phyloP scores from a whole-genome alignment of 1,140 invertebrate species.

The Tyrophagus putrescentiae region DNA sequence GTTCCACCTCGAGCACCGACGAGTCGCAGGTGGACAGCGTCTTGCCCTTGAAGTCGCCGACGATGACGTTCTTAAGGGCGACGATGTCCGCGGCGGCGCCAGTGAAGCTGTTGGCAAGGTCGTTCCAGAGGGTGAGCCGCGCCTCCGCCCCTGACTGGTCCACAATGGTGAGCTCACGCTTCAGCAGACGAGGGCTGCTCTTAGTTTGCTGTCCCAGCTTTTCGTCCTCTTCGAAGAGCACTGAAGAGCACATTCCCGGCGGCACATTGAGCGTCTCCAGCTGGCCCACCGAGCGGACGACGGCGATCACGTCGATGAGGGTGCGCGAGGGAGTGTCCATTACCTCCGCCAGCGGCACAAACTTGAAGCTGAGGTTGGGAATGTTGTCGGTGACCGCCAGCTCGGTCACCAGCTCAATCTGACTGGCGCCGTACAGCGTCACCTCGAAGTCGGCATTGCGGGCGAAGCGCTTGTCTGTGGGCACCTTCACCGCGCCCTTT shows the following conservation, averaged over 20 bases:
- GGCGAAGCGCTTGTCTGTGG: no score
- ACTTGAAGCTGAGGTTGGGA: slow-evolving; percentile 67
- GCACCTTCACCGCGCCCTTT: no score
- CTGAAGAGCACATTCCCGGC: no score
- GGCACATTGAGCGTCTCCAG: slow-evolving; percentile 52
- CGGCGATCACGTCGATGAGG: slow-evolving; percentile 65
- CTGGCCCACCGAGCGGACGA: slow-evolving; percentile 60
- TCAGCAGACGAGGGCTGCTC: slow-evolving; percentile 65
- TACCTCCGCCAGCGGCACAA: slow-evolving; percentile 60
- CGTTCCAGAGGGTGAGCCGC: slow-evolving; percentile 41
- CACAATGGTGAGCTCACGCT: slow-evolving; percentile 70
- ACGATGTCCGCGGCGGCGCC: slow-evolving; percentile 57
- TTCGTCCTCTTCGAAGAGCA: no score
- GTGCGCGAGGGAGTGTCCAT: slow-evolving; percentile 36
- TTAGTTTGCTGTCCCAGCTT: no score
- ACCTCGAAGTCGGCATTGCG: no score
- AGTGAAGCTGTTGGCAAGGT: slow-evolving; percentile 63
- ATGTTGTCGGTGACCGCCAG: no score
- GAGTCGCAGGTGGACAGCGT: slow-evolving; percentile 23
- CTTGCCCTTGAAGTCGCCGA: slow-evolving; percentile 57
- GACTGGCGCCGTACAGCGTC: no score
- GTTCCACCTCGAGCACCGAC: slow-evolving; percentile 52
- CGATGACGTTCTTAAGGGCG: slow-evolving; percentile 56
- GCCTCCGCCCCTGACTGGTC: slow-evolving; percentile 67
- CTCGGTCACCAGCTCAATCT: no score